A percentile compares a stretch with the other conserved stretches of the same genome.
phyloP scores from a whole-genome alignment of 2,797 vertebrate genomes.

The Notolabrus celidotus region DNA sequence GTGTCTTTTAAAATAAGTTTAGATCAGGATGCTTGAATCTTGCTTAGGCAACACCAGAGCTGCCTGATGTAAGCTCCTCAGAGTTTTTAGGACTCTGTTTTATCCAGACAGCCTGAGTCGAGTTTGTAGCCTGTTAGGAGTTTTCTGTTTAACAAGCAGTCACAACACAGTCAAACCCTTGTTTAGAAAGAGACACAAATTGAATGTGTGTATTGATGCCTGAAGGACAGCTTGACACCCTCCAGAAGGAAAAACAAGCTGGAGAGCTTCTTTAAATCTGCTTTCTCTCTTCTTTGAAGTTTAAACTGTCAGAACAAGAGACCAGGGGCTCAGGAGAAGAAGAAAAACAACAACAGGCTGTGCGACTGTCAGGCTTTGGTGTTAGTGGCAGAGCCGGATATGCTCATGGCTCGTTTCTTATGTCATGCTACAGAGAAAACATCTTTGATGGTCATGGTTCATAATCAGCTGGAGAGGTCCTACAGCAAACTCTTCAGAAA shows the following conservation, averaged over 20 bases:
- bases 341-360: constrained; percentile 8
- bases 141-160: constrained; percentile 63
- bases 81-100: constrained; percentile 10
- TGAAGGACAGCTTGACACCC: constrained; percentile 74
- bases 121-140: constrained; percentile 28
- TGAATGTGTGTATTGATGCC: constrained; percentile 69
- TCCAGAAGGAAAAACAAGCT: constrained; percentile 60
- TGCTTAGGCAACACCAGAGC: constrained; percentile 1
- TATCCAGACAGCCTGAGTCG: constrained; percentile 29
- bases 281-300: constrained; percentile 72
- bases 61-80: background rate
- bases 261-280: constrained; percentile 68
- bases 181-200: constrained; percentile 60
- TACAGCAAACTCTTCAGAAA: constrained; percentile 30
- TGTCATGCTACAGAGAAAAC: constrained; percentile 40
- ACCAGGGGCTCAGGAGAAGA: constrained; percentile 39
- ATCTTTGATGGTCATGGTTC: constrained; percentile 65
- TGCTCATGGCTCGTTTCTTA: constrained; percentile 64
- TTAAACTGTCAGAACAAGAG: constrained; percentile 73
- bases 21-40: constrained; percentile 1
- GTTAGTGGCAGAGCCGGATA: constrained; percentile 43
- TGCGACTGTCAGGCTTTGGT: constrained; percentile 60
- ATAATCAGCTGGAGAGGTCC: constrained; percentile 53
- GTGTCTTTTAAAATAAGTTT: constrained; percentile 18
- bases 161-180: constrained; percentile 51